Conservation (phyloP, 2,888 invertebrate genomes). For the Steinernema hermaphroditum region DNA sequence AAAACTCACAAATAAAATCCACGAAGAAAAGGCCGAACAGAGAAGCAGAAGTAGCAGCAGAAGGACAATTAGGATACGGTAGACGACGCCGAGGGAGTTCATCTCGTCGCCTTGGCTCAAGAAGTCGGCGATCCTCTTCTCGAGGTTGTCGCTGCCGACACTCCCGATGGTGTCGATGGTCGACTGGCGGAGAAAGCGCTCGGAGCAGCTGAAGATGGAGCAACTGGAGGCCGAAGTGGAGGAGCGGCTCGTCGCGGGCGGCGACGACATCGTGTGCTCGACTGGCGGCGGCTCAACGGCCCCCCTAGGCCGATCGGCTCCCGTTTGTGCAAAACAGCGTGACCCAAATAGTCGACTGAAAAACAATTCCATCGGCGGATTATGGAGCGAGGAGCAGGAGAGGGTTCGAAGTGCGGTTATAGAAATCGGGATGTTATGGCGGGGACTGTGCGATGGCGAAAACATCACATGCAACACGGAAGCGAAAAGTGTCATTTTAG, state of each 20-base stretch:
- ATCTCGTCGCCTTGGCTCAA: background rate
- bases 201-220: slow-evolving; percentile 24
- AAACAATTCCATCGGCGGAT: too few species aligned
- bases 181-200: slow-evolving; percentile 12
- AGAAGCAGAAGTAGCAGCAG: background rate
- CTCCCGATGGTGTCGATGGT: slow-evolving; percentile 25
- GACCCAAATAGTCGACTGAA: too few species aligned
- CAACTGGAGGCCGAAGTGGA: background rate
- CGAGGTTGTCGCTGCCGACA: slow-evolving; percentile 11
- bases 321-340: too few species aligned
- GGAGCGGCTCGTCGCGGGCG: background rate
- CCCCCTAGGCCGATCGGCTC: too few species aligned
- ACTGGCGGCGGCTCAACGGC: too few species aligned
- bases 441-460: too few species aligned
- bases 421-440: too few species aligned
- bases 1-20: slow-evolving; percentile 12
- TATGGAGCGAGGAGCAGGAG: too few species aligned
- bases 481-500: background rate
- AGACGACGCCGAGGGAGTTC: background rate
- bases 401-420: too few species aligned
- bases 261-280: slow-evolving; percentile 1
- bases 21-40: background rate
- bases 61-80: background rate
- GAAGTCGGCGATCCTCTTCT: slow-evolving; percentile 15
- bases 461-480: background rate